Evolutionary conservation across 2,113 vertebrate genomes (phyloP).

Genomic region (Recurvirostra avosetta): DNA sequence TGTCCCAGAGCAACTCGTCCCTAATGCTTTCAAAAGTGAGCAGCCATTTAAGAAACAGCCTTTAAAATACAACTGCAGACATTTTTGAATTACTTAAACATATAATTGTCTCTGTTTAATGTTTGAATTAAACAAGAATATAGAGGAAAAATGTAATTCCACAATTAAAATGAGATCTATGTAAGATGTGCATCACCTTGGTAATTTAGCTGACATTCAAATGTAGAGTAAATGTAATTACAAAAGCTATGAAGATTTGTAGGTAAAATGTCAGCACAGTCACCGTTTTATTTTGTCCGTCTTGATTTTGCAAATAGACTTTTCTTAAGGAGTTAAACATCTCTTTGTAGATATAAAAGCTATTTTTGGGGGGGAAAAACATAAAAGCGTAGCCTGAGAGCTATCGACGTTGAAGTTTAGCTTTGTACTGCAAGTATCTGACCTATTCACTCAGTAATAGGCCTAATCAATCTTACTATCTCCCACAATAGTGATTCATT

Average conservation of each 20-base stretch:
- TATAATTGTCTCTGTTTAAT: background rate
- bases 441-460: slow-evolving; percentile 32
- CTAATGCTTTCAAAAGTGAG: background rate
- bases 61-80: background rate
- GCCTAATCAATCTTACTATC: slow-evolving; percentile 39
- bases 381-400: slow-evolving; percentile 26
- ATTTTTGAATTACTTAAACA: background rate
- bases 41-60: background rate
- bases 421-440: slow-evolving; percentile 31
- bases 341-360: background rate
- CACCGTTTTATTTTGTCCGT: background rate
- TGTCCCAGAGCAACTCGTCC: background rate
- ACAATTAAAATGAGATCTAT: background rate
- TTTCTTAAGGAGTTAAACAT: background rate
- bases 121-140: background rate
- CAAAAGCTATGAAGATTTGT: background rate
- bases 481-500: background rate
- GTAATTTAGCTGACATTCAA: background rate
- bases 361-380: background rate
- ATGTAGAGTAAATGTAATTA: background rate
- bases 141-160: background rate
- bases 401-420: slow-evolving; percentile 20
- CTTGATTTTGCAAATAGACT: background rate
- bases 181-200: background rate
- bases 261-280: background rate